Percentiles rank a stretch among this genome's conserved stretches.
Evolutionary conservation across 1,140 invertebrate genomes (phyloP).

Genomic region (Sitobion miscanthi): DNA sequence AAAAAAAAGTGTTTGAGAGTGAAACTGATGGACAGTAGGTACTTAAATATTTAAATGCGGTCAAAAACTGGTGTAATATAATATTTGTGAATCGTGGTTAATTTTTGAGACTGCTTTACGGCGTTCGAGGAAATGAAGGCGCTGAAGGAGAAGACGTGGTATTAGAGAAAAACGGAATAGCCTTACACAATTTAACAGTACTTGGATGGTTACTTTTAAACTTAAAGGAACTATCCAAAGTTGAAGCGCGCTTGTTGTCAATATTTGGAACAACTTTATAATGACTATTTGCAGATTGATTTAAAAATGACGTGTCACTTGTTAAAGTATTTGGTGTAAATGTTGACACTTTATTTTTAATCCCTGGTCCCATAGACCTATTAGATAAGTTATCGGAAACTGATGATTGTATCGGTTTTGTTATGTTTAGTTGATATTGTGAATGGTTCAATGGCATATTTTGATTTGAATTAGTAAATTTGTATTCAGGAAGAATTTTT

Average conservation of each 20-base stretch:
- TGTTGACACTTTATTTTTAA: constrained; percentile 36
- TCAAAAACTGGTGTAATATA: background rate
- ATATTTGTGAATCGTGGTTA: background rate
- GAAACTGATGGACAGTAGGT: background rate
- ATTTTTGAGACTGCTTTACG: background rate
- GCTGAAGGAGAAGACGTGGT: background rate
- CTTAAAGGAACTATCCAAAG: background rate
- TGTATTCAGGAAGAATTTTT: background rate
- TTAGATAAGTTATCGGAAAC: background rate
- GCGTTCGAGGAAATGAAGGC: background rate
- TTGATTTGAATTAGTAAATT: background rate
- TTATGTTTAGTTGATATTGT: background rate
- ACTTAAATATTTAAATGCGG: background rate
- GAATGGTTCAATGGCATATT: background rate
- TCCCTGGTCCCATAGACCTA: background rate
- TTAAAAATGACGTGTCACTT: background rate
- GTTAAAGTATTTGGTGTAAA: background rate
- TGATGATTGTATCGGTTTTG: background rate
- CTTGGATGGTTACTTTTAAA: background rate
- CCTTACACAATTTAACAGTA: constrained; percentile 29
- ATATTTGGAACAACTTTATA: background rate
- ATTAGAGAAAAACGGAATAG: constrained; percentile 47
- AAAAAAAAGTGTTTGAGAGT: background rate
- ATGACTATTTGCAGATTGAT: background rate
- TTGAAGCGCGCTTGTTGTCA: background rate